phyloP scores from a whole-genome alignment of 1,140 invertebrate species.

The Goniozus legneri region DNA sequence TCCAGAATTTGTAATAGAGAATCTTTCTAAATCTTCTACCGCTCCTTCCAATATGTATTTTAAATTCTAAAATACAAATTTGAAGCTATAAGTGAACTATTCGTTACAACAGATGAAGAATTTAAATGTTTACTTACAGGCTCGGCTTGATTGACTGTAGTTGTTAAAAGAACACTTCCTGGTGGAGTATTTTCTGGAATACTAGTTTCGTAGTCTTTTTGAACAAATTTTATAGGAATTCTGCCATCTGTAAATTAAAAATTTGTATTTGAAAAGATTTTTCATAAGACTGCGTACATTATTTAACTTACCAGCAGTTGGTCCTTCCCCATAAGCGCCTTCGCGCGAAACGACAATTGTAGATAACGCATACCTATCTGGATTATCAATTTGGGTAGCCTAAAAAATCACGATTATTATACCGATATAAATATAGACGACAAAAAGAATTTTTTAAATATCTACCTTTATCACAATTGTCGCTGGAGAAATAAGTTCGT shows the following conservation, averaged over 20 bases:
- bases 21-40: constrained; percentile 63
- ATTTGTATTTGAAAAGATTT: background rate
- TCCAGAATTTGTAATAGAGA: constrained; percentile 72
- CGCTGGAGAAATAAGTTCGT: constrained; percentile 63
- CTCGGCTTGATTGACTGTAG: constrained; percentile 49
- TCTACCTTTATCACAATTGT: constrained; percentile 70
- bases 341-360: constrained; percentile 68
- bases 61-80: constrained; percentile 50
- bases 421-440: background rate
- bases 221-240: constrained; percentile 63
- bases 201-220: constrained; percentile 67
- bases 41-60: constrained; percentile 66
- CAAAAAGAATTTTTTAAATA: constrained; percentile 2
- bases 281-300: background rate
- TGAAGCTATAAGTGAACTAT: background rate
- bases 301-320: constrained; percentile 36
- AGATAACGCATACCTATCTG: constrained; percentile 80
- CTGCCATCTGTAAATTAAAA: constrained; percentile 38
- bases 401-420: constrained; percentile 36
- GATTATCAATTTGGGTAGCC: constrained; percentile 84
- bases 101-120: background rate
- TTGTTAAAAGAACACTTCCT: constrained; percentile 67
- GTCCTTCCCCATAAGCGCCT: constrained; percentile 40
- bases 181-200: constrained; percentile 74
- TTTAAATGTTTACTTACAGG: constrained; percentile 43